These are phyloP conservation scores for Danio kyathit DNA, from an alignment of 2,797 vertebrate species.

Conservation along the genomic window DNA sequence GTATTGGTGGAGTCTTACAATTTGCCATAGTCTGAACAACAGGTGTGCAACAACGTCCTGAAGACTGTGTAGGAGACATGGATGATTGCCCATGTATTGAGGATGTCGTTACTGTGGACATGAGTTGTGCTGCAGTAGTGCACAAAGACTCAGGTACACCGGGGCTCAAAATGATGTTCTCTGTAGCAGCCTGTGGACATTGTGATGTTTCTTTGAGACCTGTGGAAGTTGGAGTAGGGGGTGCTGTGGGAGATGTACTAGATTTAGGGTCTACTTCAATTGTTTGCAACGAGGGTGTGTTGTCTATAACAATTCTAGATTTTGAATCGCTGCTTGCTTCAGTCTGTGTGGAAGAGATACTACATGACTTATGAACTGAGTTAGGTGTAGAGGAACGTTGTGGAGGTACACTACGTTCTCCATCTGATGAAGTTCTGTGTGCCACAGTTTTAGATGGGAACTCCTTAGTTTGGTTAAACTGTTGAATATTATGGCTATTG, in stretches of 20 bases:
- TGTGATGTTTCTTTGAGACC: slow-evolving; percentile 34
- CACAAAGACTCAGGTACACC: slow-evolving; percentile 19
- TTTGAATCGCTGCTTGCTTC: slow-evolving; percentile 6
- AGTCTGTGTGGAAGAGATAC: slow-evolving; percentile 6
- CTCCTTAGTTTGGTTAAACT: slow-evolving; percentile 52
- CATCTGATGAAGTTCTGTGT: slow-evolving; percentile 20
- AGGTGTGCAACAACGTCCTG: slow-evolving; percentile 19
- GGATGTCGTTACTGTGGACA: background rate
- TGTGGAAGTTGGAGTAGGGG: slow-evolving; percentile 5
- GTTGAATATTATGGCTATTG: slow-evolving; percentile 36
- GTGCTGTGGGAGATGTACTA: slow-evolving; percentile 52
- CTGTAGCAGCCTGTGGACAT: background rate
- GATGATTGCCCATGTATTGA: background rate
- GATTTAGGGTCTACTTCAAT: slow-evolving; percentile 60
- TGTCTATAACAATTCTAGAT: slow-evolving; percentile 59
- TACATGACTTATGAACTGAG: background rate
- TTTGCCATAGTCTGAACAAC: background rate
- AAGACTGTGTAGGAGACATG: slow-evolving; percentile 4
- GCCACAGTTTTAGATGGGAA: slow-evolving; percentile 65
- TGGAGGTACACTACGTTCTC: background rate
- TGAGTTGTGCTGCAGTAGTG: slow-evolving; percentile 15
- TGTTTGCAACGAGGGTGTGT: slow-evolving; percentile 47
- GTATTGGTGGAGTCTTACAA: slow-evolving; percentile 21
- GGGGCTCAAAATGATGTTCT: background rate
- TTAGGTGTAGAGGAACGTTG: slow-evolving; percentile 4